Percentiles rank a stretch among this genome's conserved stretches.
These are phyloP conservation scores for Corydoras sp. DNA, from an alignment of 2,113 vertebrate species.

Conservation along the genomic window DNA sequence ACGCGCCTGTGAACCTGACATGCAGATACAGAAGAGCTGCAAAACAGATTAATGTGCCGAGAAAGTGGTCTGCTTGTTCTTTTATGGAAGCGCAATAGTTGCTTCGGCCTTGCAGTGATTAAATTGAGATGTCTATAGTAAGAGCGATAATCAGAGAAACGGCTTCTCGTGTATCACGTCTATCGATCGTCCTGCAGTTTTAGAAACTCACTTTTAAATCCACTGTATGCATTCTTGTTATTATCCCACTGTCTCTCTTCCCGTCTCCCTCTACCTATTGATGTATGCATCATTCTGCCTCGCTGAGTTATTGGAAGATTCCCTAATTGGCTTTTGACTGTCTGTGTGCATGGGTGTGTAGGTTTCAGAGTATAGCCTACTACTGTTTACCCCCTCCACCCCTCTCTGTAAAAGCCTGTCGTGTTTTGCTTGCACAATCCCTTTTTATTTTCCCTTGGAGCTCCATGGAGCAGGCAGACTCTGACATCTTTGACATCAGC, in stretches of 20 bases:
- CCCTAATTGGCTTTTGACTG: slow-evolving; percentile 34
- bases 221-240: background rate
- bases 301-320: slow-evolving; percentile 56
- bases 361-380: slow-evolving; percentile 29
- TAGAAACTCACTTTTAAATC: slow-evolving; percentile 50
- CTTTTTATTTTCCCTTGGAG: slow-evolving; percentile 72
- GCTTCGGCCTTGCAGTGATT: background rate
- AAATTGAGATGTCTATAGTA: slow-evolving; percentile 1
- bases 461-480: slow-evolving; percentile 86
- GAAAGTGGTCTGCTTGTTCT: slow-evolving; percentile 5
- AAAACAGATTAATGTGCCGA: slow-evolving; percentile 9
- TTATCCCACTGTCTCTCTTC: slow-evolving; percentile 5
- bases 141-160: slow-evolving; percentile 48
- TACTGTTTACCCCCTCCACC: slow-evolving; percentile 32
- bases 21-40: background rate
- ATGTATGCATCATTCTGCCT: slow-evolving; percentile 57
- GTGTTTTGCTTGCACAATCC: slow-evolving; percentile 68
- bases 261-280: slow-evolving; percentile 47
- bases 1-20: slow-evolving; percentile 3
- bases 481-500: slow-evolving; percentile 85
- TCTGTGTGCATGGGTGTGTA: slow-evolving; percentile 29
- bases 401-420: slow-evolving; percentile 21
- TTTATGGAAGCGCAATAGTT: background rate
- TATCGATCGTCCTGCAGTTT: slow-evolving; percentile 58
- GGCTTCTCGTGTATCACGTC: slow-evolving; percentile 48